Evolutionary conservation across 2,888 invertebrate species (phyloP), one percentile per base, ranked within the genome.

Genomic region (Zelleria hepariella): DNA sequence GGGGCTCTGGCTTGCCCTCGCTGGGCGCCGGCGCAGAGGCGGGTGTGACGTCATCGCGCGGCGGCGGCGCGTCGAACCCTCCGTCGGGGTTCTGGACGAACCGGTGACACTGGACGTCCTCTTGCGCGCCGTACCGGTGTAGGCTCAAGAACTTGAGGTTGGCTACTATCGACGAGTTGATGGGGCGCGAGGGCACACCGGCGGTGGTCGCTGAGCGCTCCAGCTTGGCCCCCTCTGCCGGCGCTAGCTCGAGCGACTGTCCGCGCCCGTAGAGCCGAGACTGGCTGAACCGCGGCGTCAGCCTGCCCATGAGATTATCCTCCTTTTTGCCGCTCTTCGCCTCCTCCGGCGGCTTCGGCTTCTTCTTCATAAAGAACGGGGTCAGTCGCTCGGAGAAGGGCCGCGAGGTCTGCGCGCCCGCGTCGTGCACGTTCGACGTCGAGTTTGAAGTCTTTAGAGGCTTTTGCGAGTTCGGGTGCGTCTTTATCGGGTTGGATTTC

Each of bases 291-390:
- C 87, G 80, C 53, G 87, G 87, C 66, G 87, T 87, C 68, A 86
- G 68, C 25, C 83, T 77, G 18, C 85, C 87, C 62, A 86, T 78
- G 62, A 86, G 77, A 66, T 86, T 86, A 60, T 85, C 86, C 66
- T 86, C 82, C 70, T 80, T 80, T 53, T 78, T 75, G 32, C 71
- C 62, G 49, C 71, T 63, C 60, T 78, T 67, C 8, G 68, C 65
- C 60, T 79, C 81, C 32, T 81, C 83, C 15, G 77, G 62, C 25
- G 75, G 75, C 63, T 87, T 86, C 56, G 83, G 68, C 64, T 86
- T 87, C 68, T 82, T 83, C 66, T 88, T 89, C 6, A 87, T 70
- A 64, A 89, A 88, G 64, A 82, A 87, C n/a, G 88, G 87, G 62
- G 88, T 84, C 56, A 88, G 68, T 20, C 88, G 72, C 64, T 88